Percentiles rank a stretch among this genome's conserved stretches.
Evolutionary conservation across 2,888 invertebrate genomes (phyloP).

Genomic region (Erpobdella octoculata): DNA sequence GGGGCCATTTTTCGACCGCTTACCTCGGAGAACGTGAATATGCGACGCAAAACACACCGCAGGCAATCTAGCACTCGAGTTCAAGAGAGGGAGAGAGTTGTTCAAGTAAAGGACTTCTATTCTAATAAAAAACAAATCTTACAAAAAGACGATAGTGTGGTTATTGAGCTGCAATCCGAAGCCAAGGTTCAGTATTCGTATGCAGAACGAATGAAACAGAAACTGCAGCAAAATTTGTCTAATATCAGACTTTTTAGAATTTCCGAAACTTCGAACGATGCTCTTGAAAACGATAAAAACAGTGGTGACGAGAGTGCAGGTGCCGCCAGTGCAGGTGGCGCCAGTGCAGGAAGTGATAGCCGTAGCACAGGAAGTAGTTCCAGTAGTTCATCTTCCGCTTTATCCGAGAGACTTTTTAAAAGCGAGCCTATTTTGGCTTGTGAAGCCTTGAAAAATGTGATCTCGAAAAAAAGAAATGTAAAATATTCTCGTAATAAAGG

Average conservation of each 20-base stretch:
- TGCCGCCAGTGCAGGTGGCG: no score
- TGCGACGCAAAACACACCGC: neutral
- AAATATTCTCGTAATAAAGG: no score
- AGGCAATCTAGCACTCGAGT: neutral
- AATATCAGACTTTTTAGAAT: neutral
- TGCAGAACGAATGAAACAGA: constrained; percentile 2
- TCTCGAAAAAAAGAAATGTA: no score
- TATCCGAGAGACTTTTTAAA: neutral
- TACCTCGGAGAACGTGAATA: constrained; percentile 34
- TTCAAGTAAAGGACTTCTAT: neutral
- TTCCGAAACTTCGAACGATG: constrained; percentile 6
- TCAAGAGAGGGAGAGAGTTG: neutral
- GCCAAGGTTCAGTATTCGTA: neutral
- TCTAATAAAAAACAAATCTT: neutral
- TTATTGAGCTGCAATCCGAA: neutral
- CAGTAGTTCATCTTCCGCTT: neutral
- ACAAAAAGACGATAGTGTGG: neutral
- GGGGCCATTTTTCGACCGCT: constrained; percentile 47
- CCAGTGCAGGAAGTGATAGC: no score
- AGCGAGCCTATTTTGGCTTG: neutral
- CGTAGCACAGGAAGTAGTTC: neutral
- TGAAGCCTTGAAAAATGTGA: no score
- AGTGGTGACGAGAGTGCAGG: neutral
- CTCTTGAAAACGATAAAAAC: neutral
- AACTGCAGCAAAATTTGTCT: neutral